Percentiles rank a stretch among this genome's conserved stretches.
Conservation (phyloP, 2,888 invertebrate genomes). For the Acrocera orbiculus region DNA sequence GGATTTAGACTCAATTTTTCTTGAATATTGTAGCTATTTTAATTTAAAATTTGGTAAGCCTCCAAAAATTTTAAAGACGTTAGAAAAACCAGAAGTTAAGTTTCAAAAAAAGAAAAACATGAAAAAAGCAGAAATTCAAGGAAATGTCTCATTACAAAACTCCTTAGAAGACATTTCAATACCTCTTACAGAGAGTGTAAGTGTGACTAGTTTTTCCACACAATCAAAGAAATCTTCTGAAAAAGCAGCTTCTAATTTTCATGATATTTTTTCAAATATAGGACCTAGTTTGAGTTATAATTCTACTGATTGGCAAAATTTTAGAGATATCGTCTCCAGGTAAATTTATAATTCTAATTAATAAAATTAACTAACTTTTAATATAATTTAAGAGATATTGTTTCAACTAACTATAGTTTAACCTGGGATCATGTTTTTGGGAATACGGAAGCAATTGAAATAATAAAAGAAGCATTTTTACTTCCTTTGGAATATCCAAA, state of each 20-base stretch:
- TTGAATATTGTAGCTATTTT: constrained; percentile 80
- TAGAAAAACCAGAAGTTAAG: constrained; percentile 11
- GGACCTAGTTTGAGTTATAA: no score
- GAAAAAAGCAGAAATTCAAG: not conserved
- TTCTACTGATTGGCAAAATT: not conserved
- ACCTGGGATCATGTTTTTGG: constrained; percentile 71
- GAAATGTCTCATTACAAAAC: not conserved
- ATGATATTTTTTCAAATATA: no score
- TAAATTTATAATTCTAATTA: not conserved
- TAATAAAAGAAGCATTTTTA: constrained; percentile 72
- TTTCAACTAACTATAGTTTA: constrained; percentile 39
- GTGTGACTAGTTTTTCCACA: no score
- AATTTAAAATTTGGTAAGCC: constrained; percentile 69
- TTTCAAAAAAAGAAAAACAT: no score
- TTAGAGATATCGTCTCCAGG: not conserved
- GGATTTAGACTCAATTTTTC: constrained; percentile 69
- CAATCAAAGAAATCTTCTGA: not conserved
- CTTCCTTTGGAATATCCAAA: constrained; percentile 60
- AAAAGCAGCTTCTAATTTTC: not conserved
- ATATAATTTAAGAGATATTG: constrained; percentile 1
- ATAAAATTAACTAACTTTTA: not conserved
- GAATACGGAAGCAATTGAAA: constrained; percentile 50
- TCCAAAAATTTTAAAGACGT: constrained; percentile 55
- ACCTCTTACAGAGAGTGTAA: no score
- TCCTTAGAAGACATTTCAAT: no score